These are phyloP conservation scores for Xestia rhomboidea DNA, from an alignment of 2,888 invertebrate genomes.

Conservation along the genomic window DNA sequence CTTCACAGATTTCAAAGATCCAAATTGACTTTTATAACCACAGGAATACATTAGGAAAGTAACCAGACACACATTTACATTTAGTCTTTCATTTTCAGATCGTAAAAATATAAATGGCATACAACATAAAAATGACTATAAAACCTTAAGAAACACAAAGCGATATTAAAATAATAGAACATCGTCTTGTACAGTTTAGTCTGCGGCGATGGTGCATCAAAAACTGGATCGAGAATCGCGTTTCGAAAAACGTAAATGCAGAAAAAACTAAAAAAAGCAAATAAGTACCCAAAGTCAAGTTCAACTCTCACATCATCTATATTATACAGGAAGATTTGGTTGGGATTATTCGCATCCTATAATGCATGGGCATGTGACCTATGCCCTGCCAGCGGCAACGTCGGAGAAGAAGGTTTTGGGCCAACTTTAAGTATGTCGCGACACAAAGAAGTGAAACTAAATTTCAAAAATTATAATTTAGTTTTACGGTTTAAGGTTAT, in stretches of 20 bases:
- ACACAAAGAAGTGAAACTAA: neutral
- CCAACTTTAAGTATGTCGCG: neutral
- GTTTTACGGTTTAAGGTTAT: neutral
- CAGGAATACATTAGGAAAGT: slow-evolving; percentile 33
- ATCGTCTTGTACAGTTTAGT: too few relatives aligned
- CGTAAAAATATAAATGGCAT: slow-evolving; percentile 22
- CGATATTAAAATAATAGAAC: slow-evolving; percentile 18
- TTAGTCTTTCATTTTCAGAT: slow-evolving; percentile 24
- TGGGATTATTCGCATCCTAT: neutral
- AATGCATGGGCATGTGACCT: neutral
- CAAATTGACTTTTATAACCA: slow-evolving; percentile 7
- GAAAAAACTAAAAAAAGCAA: neutral
- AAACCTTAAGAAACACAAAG: slow-evolving; percentile 15
- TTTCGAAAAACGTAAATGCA: neutral
- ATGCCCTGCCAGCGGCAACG: too few relatives aligned
- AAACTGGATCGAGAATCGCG: neutral
- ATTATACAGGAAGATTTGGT: neutral
- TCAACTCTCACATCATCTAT: neutral
- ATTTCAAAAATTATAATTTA: neutral
- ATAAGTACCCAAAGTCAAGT: neutral
- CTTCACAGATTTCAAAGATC: slow-evolving; percentile 3
- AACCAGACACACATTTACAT: slow-evolving; percentile 9
- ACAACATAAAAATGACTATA: slow-evolving; percentile 30
- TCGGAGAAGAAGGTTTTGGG: neutral
- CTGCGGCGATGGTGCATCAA: too few relatives aligned